Base-by-base conservation (phyloP, 2,888 invertebrate species). In the Strigamia crassipes region DNA sequence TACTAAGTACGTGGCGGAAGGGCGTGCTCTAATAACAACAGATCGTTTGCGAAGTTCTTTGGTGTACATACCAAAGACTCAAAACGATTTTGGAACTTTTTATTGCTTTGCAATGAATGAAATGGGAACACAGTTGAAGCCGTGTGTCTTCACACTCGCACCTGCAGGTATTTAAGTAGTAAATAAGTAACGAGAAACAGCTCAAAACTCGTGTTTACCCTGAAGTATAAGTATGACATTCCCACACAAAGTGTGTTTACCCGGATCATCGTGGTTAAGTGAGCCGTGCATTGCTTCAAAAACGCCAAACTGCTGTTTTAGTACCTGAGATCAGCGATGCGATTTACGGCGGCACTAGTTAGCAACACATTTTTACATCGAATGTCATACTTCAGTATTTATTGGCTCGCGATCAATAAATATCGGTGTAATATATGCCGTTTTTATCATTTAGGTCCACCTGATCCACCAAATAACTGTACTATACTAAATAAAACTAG, bases 381-480 rank as follows among this genome's bases (percentile, higher is more conserved):
- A 27, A 3, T 27, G 27, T 27, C 27, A 27, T 27, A 27, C 27
- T 27, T 27, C 27, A 27, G 27, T 27, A 27, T 27, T 27, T 27
- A 27, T 27, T 1, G 1, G 3, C 1, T 27, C 3, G 3, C 27
- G 27, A 27, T 27, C 1, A 27, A 27, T 27, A 27, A 27, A n/a
- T n/a, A n/a, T n/a, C n/a, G n/a, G n/a, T n/a, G n/a, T n/a, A n/a
- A n/a, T n/a, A 9, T 42, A 42, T 42, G n/a, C n/a, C 56, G 12
- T 61, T 61, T 27, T 27, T 27, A 2, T 27, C 27, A 1, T 27
- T 27, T 89, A 96, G 96, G 96, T 86, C 94, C 94, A 15, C 96
- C 96, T n/a, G 96, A 96, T 89, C 94, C 94, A 89, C 95, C 95
- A 12, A 94, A 95, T 89, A 96, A 96, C 88, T 96, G 96, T 88